phyloP scores from a whole-genome alignment of 2,797 vertebrate species.

The Sandelia bainsii region DNA sequence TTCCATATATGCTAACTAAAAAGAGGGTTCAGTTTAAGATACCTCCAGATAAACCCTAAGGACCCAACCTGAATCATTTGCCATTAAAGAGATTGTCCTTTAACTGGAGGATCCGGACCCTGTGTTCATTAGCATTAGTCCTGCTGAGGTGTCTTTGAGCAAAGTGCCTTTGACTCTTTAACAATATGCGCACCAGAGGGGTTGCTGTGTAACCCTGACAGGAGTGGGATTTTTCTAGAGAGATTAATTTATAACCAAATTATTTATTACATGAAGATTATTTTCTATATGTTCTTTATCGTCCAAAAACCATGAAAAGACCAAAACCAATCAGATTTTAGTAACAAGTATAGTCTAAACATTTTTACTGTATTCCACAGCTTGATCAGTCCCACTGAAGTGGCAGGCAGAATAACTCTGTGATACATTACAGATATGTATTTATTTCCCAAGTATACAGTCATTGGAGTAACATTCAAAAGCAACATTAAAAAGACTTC shows the following conservation, averaged over 20 bases:
- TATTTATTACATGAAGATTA: neutral
- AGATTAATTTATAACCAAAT: neutral
- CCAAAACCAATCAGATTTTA: neutral
- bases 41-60: constrained; percentile 36
- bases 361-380: neutral
- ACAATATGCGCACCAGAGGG: neutral
- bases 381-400: neutral
- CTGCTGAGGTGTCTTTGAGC: constrained; percentile 49
- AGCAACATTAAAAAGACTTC: neutral
- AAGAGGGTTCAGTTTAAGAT: constrained; percentile 28
- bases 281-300: neutral
- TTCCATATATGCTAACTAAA: constrained; percentile 38
- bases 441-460: neutral
- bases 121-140: constrained; percentile 37
- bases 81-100: constrained; percentile 50
- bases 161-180: constrained; percentile 46
- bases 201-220: neutral
- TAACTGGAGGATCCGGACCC: constrained; percentile 33
- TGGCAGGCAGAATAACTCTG: constrained; percentile 4
- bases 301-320: neutral
- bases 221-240: neutral
- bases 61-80: constrained; percentile 41
- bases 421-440: neutral
- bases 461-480: constrained; percentile 13
- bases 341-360: too few relatives aligned